Evolutionary conservation across 2,113 vertebrate genomes (phyloP), one percentile per base, ranked within the genome.

Genomic region (Brachypteracias leptosomus): DNA sequence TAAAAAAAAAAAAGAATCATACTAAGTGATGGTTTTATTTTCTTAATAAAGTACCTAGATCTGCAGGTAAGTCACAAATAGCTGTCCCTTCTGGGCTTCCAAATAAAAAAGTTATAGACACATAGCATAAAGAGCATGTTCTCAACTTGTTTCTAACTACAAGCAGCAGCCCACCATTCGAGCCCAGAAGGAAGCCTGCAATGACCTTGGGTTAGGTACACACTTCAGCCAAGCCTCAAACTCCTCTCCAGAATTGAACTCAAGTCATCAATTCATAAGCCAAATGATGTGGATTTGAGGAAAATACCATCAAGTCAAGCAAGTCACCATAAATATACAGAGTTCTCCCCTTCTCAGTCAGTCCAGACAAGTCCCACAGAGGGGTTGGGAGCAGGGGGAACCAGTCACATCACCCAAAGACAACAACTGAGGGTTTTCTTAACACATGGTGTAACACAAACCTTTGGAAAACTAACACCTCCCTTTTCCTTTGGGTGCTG

Each of bases 351-450:
- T 62, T 77, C n/a, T 31, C 55, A 73, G 55, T 31, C 72, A 78
- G 46, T 4, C 35, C 55, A 57, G 12, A 46, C 25, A 11, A 9
- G 83, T 3, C 40, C 10, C 25, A 66, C n/a, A 25, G 35, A 61
- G 9, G 15, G 13, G 14, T 6, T 0, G 0, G 66, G 13, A 42
- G 11, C 71, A 59, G 22, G 4, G 2, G 3, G 1, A 16, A 38
- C 3, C 4, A 1, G 20, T 51, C 46, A 59, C 18, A 16, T 16
- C 0, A 2, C 28, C 31, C 68, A 24, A 10, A 73, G 36, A 24
- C 13, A 16, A 36, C 25, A 67, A 26, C 16, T 20, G 9, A 52
- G 21, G 46, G 11, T 20, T 51, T 81, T 58, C 65, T 59, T 15
- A 92, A 72, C 16, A 29, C 24, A 18, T 11, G 16, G 24, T 26